phyloP scores from a whole-genome alignment of 2,113 vertebrate species.

The Zapornia atra region DNA sequence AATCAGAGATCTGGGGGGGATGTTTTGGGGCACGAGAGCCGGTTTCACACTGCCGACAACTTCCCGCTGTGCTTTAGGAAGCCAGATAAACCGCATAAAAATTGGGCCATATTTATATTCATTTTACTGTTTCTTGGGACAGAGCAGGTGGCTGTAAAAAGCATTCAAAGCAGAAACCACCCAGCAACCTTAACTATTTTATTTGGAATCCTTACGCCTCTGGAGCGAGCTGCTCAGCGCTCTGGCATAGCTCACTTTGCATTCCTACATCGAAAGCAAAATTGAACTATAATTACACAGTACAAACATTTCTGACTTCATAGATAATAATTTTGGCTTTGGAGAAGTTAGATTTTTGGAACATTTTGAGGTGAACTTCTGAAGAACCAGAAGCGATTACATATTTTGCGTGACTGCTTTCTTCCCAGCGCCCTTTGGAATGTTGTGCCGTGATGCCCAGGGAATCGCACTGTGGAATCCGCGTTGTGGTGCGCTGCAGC shows the following conservation, averaged over 20 bases:
- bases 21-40: rapidly evolving
- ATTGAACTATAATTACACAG: background rate
- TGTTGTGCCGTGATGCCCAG: background rate
- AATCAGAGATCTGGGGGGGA: background rate
- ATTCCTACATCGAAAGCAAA: background rate
- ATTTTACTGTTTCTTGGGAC: background rate
- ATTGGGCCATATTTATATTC: background rate
- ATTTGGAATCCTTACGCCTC: background rate
- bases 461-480: rapidly evolving
- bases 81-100: background rate
- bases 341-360: background rate
- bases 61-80: background rate
- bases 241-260: background rate
- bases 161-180: background rate
- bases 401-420: background rate
- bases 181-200: background rate
- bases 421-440: background rate
- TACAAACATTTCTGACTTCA: background rate
- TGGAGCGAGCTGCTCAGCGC: background rate
- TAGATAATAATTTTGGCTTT: background rate
- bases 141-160: background rate
- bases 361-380: background rate
- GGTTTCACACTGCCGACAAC: background rate
- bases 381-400: background rate
- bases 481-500: rapidly evolving